Evolutionary conservation across 2,797 vertebrate species (phyloP).

Genomic region (Galagoides demidoff): DNA sequence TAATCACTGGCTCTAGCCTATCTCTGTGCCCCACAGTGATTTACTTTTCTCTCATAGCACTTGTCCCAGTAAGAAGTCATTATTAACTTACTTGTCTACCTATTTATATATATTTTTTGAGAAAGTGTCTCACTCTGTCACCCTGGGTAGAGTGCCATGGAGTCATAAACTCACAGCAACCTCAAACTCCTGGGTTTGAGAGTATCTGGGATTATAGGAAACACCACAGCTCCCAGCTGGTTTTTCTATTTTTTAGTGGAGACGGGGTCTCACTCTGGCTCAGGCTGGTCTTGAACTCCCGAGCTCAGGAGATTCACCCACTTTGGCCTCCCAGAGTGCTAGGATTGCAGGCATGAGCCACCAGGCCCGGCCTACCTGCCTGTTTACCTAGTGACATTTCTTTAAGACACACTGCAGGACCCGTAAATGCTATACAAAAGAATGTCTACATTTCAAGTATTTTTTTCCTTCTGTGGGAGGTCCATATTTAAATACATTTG

Average conservation of each 20-base stretch:
- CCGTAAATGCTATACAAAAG: background rate
- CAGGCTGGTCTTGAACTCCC: no score
- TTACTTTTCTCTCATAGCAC: background rate
- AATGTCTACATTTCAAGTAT: background rate
- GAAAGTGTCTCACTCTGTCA: no score
- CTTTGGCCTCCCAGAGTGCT: no score
- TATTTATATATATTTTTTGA: background rate
- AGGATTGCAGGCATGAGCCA: no score
- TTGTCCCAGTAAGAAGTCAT: background rate
- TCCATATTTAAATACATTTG: conserved; percentile 20
- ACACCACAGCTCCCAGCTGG: no score
- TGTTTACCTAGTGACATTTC: conserved; percentile 1
- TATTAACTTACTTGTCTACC: background rate
- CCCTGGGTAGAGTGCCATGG: no score
- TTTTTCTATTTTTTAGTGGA: no score
- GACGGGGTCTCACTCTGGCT: no score
- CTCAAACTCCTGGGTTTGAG: no score
- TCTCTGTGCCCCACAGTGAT: background rate
- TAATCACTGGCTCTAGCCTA: background rate
- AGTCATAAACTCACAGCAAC: no score
- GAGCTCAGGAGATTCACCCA: no score
- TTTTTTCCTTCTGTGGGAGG: background rate
- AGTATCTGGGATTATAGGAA: no score
- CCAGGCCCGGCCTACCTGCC: background rate
- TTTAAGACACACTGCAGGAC: background rate